A percentile compares a stretch with the other conserved stretches of the same genome.
phyloP scores from a whole-genome alignment of 2,797 vertebrate genomes.

The Tarsius wallacei region DNA sequence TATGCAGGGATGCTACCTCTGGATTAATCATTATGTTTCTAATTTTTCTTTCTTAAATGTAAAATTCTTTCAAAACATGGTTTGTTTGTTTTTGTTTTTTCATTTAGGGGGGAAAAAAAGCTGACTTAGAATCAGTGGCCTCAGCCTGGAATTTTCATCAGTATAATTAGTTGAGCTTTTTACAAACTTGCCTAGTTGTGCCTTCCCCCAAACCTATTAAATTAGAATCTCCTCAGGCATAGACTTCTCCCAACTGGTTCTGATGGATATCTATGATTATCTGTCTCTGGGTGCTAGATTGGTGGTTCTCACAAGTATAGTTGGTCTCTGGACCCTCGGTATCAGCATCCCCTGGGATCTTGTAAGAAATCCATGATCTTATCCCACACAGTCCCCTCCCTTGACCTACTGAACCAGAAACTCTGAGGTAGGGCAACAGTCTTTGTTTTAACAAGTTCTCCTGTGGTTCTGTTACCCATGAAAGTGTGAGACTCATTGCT shows the following conservation, averaged over 20 bases:
- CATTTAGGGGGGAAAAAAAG: neutral
- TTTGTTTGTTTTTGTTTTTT: neutral
- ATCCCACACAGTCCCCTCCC: neutral
- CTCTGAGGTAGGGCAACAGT: neutral
- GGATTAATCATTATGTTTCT: neutral
- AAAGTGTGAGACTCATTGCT: neutral
- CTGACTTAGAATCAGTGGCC: neutral
- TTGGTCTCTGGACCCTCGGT: neutral
- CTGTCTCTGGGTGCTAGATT: neutral
- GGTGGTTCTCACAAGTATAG: neutral
- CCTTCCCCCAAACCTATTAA: neutral
- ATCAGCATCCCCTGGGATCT: neutral
- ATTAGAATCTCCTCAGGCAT: neutral
- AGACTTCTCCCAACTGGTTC: neutral
- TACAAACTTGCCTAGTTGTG: neutral
- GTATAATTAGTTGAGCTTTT: conserved; percentile 32
- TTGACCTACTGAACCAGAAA: neutral
- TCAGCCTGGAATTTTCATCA: conserved; percentile 45
- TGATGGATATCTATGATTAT: neutral
- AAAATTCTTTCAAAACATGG: neutral
- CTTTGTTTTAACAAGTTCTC: neutral
- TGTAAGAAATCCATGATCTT: neutral
- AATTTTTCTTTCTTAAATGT: conserved; percentile 51
- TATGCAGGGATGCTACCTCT: neutral
- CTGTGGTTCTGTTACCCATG: neutral